These are phyloP conservation scores for Ligdia adustata DNA, from an alignment of 2,888 invertebrate species.

Conservation along the genomic window DNA sequence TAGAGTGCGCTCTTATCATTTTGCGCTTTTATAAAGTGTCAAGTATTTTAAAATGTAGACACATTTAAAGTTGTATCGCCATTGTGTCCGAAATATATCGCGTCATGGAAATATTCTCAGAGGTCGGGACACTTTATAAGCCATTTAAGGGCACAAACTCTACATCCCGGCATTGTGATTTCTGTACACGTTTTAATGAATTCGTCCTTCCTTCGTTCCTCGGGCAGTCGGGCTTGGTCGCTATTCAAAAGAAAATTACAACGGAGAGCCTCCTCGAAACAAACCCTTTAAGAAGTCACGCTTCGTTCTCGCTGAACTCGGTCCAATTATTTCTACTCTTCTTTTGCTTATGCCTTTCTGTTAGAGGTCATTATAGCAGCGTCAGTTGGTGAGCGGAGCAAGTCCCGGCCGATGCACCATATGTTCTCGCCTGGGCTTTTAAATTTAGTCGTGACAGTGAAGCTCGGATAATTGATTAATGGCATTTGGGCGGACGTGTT, in stretches of 20 bases:
- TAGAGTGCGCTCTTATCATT: constrained; percentile 3
- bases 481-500: constrained; percentile 74
- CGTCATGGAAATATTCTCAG: constrained; percentile 35
- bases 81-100: constrained; percentile 17
- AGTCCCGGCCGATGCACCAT: constrained; percentile 62
- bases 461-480: constrained; percentile 80
- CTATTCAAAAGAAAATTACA: constrained; percentile 79
- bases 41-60: constrained; percentile 6
- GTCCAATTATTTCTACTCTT: constrained; percentile 73
- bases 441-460: constrained; percentile 74
- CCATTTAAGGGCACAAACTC: constrained; percentile 61
- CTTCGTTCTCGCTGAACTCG: constrained; percentile 74
- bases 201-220: constrained; percentile 71
- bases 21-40: neutral
- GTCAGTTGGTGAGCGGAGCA: constrained; percentile 76
- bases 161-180: constrained; percentile 66
- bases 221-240: constrained; percentile 56
- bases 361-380: constrained; percentile 70
- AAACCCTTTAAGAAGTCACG: constrained; percentile 78
- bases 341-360: constrained; percentile 69
- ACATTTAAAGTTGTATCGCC: constrained; percentile 10
- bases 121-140: constrained; percentile 54
- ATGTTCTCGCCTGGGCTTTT: constrained; percentile 67
- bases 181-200: constrained; percentile 77
- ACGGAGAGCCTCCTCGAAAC: constrained; percentile 72